Conservation (phyloP, 2,888 invertebrate genomes). For the Phaonia tiefii region DNA sequence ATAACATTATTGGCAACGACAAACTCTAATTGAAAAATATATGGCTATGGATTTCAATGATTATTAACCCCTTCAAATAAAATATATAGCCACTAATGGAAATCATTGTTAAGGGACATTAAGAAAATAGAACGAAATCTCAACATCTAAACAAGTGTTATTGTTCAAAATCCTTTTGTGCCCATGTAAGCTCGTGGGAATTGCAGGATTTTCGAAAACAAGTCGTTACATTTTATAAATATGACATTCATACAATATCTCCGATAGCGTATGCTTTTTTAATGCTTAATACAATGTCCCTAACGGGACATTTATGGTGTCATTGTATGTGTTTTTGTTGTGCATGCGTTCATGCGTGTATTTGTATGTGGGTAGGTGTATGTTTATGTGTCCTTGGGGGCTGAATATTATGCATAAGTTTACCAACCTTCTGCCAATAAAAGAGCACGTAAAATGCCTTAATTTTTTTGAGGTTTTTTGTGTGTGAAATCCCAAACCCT, state of each 20-base stretch:
- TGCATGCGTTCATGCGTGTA: neutral
- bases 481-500: neutral
- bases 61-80: no score
- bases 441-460: neutral
- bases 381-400: slow-evolving; percentile 23
- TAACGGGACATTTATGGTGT: slow-evolving; percentile 16
- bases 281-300: neutral
- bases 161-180: slow-evolving; percentile 16
- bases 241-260: neutral
- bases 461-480: neutral
- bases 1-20: neutral
- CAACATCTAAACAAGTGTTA: slow-evolving; percentile 24
- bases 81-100: slow-evolving; percentile 4
- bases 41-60: no score
- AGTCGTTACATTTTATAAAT: neutral
- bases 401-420: neutral
- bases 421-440: neutral
- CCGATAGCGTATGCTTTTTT: neutral
- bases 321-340: neutral
- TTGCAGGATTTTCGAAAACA: slow-evolving; percentile 13
- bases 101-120: slow-evolving; percentile 20
- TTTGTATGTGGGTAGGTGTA: slow-evolving; percentile 2
- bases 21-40: neutral
- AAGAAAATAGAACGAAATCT: neutral
- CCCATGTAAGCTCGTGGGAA: slow-evolving; percentile 2